Percentiles rank a stretch among this genome's conserved stretches.
Conservation (phyloP, 2,113 vertebrate genomes). For the Dicaeum eximium region DNA sequence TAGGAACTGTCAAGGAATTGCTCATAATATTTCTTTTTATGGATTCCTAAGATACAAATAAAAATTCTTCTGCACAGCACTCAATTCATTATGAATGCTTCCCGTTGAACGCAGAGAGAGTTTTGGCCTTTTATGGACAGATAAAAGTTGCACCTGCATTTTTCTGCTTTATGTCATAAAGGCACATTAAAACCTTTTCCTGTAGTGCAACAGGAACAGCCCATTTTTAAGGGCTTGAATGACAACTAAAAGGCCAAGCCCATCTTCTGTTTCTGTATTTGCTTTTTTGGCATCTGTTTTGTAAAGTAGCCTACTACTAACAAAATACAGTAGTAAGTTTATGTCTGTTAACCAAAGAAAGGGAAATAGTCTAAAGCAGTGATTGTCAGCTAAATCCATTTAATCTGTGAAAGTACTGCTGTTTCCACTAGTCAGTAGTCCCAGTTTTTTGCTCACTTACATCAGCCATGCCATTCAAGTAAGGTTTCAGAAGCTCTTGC, state of each 20-base stretch:
- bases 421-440: background rate
- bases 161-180: background rate
- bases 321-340: background rate
- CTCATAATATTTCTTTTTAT: constrained; percentile 15
- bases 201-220: background rate
- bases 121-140: constrained; percentile 38
- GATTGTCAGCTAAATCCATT: background rate
- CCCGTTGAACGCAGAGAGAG: background rate
- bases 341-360: background rate
- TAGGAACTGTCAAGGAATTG: constrained; percentile 39
- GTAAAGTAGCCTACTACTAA: background rate
- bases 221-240: background rate
- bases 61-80: background rate
- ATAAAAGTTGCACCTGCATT: background rate
- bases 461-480: background rate
- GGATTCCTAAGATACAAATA: constrained; percentile 21
- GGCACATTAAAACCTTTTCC: background rate
- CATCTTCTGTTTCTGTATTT: background rate
- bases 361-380: background rate
- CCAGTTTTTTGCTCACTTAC: background rate
- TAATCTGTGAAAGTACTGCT: background rate
- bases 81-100: background rate
- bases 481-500: background rate
- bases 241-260: background rate
- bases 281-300: background rate